Evolutionary conservation across 2,888 invertebrate species (phyloP).

Genomic region (Mythimna loreyi): DNA sequence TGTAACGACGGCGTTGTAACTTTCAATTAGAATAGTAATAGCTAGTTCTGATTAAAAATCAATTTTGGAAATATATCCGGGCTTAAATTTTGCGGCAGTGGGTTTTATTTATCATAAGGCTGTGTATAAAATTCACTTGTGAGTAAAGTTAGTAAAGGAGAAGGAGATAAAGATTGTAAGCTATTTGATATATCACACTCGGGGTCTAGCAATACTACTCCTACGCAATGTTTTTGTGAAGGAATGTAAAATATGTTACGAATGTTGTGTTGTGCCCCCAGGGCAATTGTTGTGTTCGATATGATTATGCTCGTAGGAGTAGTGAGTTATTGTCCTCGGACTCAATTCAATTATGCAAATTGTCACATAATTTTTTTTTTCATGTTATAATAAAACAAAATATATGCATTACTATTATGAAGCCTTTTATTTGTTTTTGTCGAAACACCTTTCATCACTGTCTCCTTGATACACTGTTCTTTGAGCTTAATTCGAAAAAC

Average conservation of each 20-base stretch:
- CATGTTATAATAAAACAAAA: constrained; percentile 88
- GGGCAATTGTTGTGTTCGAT: constrained; percentile 80
- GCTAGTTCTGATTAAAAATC: constrained; percentile 74
- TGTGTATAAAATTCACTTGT: constrained; percentile 85
- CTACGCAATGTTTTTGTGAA: constrained; percentile 74
- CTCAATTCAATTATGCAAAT: constrained; percentile 86
- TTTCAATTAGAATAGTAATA: constrained; percentile 76
- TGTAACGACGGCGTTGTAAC: constrained; percentile 64
- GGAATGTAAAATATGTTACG: constrained; percentile 77
- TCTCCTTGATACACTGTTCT: not conserved
- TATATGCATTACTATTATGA: constrained; percentile 87
- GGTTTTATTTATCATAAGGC: constrained; percentile 85
- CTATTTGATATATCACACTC: constrained; percentile 70
- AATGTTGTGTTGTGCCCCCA: constrained; percentile 80
- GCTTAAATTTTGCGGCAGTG: constrained; percentile 83
- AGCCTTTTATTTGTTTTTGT: constrained; percentile 71
- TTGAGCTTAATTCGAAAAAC: too few relatives aligned
- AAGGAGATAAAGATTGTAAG: constrained; percentile 78
- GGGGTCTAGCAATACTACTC: constrained; percentile 75
- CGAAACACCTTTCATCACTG: not conserved
- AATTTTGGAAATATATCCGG: constrained; percentile 70
- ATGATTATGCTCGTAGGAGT: constrained; percentile 73
- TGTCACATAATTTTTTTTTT: constrained; percentile 88
- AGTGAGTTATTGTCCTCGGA: constrained; percentile 76
- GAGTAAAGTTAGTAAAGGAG: constrained; percentile 78